Evolutionary conservation across 2,888 invertebrate genomes (phyloP).

Genomic region (Drosophila tanythrix): DNA sequence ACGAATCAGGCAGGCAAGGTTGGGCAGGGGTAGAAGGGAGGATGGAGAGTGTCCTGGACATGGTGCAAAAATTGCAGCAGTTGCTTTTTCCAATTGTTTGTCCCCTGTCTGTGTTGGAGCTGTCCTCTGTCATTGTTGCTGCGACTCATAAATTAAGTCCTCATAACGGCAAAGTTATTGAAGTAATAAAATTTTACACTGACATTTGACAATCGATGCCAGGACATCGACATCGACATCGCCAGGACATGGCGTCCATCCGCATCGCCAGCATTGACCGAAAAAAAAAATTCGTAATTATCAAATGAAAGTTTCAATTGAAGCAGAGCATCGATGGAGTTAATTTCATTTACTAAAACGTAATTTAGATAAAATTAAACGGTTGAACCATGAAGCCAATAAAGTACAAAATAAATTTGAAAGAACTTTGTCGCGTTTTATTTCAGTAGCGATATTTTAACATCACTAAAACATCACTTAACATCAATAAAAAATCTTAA

Average conservation of each 20-base stretch:
- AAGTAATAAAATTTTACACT: conserved; percentile 84
- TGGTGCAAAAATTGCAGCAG: conserved; percentile 71
- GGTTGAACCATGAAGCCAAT: not conserved
- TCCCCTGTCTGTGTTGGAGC: conserved; percentile 46
- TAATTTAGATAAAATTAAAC: not conserved
- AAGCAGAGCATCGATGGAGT: not conserved
- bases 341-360: conserved; percentile 21
- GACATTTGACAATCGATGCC: conserved; percentile 84
- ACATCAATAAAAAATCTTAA: not conserved
- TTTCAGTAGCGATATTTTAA: not conserved
- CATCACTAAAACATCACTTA: not conserved
- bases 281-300: conserved; percentile 41
- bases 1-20: conserved; percentile 16
- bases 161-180: conserved; percentile 83
- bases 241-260: conserved; percentile 24
- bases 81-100: conserved; percentile 69
- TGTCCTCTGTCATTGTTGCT: conserved; percentile 62
- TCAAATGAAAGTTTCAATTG: conserved; percentile 29
- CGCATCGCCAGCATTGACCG: conserved; percentile 21
- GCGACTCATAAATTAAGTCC: conserved; percentile 84
- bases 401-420: not conserved
- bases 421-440: not conserved
- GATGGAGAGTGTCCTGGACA: conserved; percentile 18
- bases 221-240: conserved; percentile 30
- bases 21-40: conserved; percentile 16